Evolutionary conservation across 2,888 invertebrate species (phyloP).

Genomic region (Sinopyrophorus schimmeli): DNA sequence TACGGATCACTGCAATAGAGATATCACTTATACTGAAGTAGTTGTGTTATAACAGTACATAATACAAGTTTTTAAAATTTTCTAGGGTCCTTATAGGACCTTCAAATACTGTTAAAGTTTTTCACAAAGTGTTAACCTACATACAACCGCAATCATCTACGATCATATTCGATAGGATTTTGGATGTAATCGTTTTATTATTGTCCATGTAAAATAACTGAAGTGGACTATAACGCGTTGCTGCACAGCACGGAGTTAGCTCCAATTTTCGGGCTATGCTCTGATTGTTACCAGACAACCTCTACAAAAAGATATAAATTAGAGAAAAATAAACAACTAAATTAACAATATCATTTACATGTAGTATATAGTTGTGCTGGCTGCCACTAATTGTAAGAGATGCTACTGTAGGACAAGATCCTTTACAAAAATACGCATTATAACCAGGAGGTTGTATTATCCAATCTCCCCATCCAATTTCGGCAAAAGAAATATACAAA

Average conservation of each 20-base stretch:
- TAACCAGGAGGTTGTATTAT: slow-evolving; percentile 81
- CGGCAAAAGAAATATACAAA: slow-evolving; percentile 79
- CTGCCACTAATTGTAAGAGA: slow-evolving; percentile 67
- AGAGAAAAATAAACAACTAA: too few species aligned
- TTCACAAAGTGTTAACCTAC: slow-evolving; percentile 54
- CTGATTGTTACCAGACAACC: too few species aligned
- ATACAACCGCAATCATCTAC: slow-evolving; percentile 91
- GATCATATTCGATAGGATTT: slow-evolving; percentile 85
- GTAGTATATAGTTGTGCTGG: slow-evolving; percentile 74
- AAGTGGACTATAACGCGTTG: slow-evolving; percentile 78
- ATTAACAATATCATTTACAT: slow-evolving; percentile 60
- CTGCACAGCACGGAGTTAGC: slow-evolving; percentile 83
- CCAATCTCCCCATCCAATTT: slow-evolving; percentile 89
- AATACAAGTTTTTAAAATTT: slow-evolving; percentile 6
- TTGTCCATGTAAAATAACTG: slow-evolving; percentile 80
- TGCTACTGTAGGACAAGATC: slow-evolving; percentile 74
- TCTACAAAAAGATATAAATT: slow-evolving; percentile 56
- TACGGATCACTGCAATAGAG: not conserved
- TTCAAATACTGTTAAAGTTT: slow-evolving; percentile 30
- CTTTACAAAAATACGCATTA: slow-evolving; percentile 86
- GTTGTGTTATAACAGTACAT: slow-evolving; percentile 1
- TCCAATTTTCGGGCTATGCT: slow-evolving; percentile 57
- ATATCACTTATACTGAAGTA: not conserved
- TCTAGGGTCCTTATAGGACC: slow-evolving; percentile 3
- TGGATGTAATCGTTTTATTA: slow-evolving; percentile 76